Evolutionary conservation across 2,113 vertebrate genomes (phyloP).

Genomic region (Equus przewalskii): DNA sequence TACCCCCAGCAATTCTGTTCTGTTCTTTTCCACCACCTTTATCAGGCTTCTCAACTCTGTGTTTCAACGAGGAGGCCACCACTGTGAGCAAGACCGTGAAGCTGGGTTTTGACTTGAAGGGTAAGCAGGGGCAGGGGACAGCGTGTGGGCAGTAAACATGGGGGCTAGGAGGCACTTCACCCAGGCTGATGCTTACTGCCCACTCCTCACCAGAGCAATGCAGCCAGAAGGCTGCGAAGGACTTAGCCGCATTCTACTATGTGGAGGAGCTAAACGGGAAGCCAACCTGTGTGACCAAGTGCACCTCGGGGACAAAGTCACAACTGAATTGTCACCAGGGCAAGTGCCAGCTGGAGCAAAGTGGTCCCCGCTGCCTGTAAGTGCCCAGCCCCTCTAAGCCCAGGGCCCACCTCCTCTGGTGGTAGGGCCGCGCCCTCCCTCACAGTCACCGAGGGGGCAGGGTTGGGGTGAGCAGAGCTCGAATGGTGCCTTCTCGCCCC

Average conservation of each 20-base stretch:
- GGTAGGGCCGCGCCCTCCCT: background rate
- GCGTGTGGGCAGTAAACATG: background rate
- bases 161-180: background rate
- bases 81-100: rapidly evolving
- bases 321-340: constrained; percentile 41
- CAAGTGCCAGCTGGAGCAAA: constrained; percentile 2
- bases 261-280: background rate
- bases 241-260: constrained; percentile 29
- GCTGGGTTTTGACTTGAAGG: background rate
- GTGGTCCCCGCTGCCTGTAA: constrained; percentile 65
- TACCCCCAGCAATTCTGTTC: background rate
- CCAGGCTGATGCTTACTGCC: background rate
- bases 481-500: rapidly evolving
- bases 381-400: background rate
- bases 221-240: background rate
- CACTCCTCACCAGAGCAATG: constrained; percentile 3
- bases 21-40: background rate
- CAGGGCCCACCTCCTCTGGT: background rate
- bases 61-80: background rate
- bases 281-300: constrained; percentile 54
- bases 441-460: no score
- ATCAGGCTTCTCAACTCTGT: background rate
- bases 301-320: background rate
- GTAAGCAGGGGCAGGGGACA: background rate
- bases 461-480: background rate